phyloP scores from a whole-genome alignment of 2,888 invertebrate species.

The Nycteola revayana region DNA sequence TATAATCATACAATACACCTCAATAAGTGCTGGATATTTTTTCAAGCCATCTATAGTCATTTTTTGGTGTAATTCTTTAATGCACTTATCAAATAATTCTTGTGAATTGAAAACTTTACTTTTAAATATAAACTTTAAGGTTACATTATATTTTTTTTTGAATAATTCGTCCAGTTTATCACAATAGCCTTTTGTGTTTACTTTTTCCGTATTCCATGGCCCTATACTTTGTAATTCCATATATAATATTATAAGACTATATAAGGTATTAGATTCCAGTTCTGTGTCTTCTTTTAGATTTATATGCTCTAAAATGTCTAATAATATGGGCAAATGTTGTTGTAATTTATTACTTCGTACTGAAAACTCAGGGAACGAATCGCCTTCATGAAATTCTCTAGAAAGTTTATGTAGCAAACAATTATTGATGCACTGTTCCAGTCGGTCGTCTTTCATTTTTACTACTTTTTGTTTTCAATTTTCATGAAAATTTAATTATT shows the following conservation, averaged over 20 bases:
- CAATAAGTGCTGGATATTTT: slow-evolving; percentile 58
- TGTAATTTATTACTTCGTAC: slow-evolving; percentile 43
- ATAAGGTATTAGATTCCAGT: slow-evolving; percentile 35
- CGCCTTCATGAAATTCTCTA: slow-evolving; percentile 50
- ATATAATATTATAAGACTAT: slow-evolving; percentile 51
- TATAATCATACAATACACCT: slow-evolving; percentile 53
- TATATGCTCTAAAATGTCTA: slow-evolving; percentile 39
- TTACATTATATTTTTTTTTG: slow-evolving; percentile 38
- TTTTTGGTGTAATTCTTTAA: slow-evolving; percentile 54
- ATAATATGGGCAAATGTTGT: slow-evolving; percentile 40
- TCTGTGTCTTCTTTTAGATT: slow-evolving; percentile 37
- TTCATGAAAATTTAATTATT: too few relatives aligned
- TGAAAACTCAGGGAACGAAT: slow-evolving; percentile 50
- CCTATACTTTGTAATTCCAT: slow-evolving; percentile 48
- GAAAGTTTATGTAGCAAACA: slow-evolving; percentile 55
- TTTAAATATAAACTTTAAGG: slow-evolving; percentile 37
- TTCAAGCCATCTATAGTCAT: slow-evolving; percentile 54
- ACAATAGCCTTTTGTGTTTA: slow-evolving; percentile 37
- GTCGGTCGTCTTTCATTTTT: not conserved
- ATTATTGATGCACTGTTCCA: slow-evolving; percentile 34
- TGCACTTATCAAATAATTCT: slow-evolving; percentile 55
- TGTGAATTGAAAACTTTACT: slow-evolving; percentile 44
- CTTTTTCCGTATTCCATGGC: slow-evolving; percentile 49
- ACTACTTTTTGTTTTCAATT: too few relatives aligned
- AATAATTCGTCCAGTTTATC: slow-evolving; percentile 47